Conservation (phyloP, 2,888 invertebrate genomes). For the Sinohyriopsis cumingii region DNA sequence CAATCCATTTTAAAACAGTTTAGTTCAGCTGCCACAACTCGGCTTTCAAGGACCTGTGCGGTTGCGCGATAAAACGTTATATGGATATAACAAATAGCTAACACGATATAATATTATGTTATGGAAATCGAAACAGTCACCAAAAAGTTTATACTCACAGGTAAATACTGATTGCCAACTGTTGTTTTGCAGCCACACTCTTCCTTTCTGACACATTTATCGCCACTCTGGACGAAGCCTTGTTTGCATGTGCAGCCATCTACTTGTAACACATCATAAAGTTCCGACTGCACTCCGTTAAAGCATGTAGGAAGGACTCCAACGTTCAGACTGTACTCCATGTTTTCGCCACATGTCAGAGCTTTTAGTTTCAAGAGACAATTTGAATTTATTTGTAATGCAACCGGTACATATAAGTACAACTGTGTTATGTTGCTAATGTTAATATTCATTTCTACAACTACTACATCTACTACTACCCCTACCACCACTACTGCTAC, state of each 20-base stretch:
- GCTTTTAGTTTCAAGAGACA: constrained; percentile 8
- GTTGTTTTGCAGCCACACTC: constrained; percentile 25
- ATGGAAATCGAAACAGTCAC: neutral
- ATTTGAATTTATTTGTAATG: too few species aligned
- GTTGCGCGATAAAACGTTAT: too few species aligned
- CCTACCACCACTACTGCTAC: too few species aligned
- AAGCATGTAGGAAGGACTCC: constrained; percentile 30
- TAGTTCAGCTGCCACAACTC: too few species aligned
- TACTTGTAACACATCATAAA: constrained; percentile 12
- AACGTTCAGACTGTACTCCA: constrained; percentile 17
- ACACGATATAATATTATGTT: too few species aligned
- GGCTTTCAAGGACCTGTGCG: too few species aligned
- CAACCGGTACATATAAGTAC: too few species aligned
- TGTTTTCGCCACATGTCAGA: constrained; percentile 19
- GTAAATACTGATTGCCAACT: constrained; percentile 16
- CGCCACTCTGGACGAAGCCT: constrained; percentile 27
- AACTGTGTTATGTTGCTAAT: too few species aligned
- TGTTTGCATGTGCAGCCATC: constrained; percentile 31
- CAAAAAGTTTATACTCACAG: constrained; percentile 10
- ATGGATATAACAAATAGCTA: too few species aligned
- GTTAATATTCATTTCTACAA: too few species aligned
- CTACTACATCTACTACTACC: too few species aligned
- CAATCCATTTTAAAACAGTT: too few species aligned
- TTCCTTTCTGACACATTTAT: constrained; percentile 14
- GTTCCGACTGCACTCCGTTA: constrained; percentile 13